Percentiles rank a stretch among this genome's conserved stretches.
Evolutionary conservation across 1,140 invertebrate species (phyloP).

Genomic region (Physella acuta): DNA sequence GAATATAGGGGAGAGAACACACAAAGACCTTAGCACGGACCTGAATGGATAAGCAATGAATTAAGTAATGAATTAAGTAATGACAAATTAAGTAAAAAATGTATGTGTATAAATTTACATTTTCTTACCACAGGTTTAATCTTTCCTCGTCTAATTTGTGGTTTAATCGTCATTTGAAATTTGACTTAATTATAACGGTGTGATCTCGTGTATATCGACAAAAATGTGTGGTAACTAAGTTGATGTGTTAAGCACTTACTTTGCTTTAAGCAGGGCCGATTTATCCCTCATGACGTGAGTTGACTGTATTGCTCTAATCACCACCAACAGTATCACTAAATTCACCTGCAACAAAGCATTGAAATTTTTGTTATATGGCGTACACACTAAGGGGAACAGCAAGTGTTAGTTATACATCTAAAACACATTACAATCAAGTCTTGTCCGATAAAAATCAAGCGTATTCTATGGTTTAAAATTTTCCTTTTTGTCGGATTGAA

Average conservation of each 20-base stretch:
- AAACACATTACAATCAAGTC: too few relatives aligned
- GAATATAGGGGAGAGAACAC: slow-evolving; percentile 40
- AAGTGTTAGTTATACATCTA: too few relatives aligned
- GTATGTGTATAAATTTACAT: neutral
- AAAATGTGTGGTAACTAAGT: neutral
- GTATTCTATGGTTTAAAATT: too few relatives aligned
- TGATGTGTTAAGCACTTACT: neutral
- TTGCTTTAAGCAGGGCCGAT: neutral
- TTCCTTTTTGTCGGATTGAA: too few relatives aligned
- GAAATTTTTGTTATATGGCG: too few relatives aligned
- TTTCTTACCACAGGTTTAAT: neutral
- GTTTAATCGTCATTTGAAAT: too few relatives aligned
- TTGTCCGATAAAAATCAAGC: too few relatives aligned
- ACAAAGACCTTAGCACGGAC: slow-evolving; percentile 33
- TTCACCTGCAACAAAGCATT: neutral
- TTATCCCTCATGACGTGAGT: neutral
- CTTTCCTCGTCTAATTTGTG: too few relatives aligned
- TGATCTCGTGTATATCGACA: neutral
- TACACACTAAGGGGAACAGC: too few relatives aligned
- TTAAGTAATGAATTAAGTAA: slow-evolving; percentile 1
- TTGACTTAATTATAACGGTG: too few relatives aligned
- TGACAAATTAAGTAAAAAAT: neutral
- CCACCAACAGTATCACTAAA: neutral
- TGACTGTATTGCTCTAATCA: slow-evolving; percentile 9
- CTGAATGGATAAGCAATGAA: slow-evolving; percentile 30